A percentile compares a stretch with the other conserved stretches of the same genome.
Evolutionary conservation across 2,797 vertebrate genomes (phyloP).

Genomic region (Lacerta bilineata): DNA sequence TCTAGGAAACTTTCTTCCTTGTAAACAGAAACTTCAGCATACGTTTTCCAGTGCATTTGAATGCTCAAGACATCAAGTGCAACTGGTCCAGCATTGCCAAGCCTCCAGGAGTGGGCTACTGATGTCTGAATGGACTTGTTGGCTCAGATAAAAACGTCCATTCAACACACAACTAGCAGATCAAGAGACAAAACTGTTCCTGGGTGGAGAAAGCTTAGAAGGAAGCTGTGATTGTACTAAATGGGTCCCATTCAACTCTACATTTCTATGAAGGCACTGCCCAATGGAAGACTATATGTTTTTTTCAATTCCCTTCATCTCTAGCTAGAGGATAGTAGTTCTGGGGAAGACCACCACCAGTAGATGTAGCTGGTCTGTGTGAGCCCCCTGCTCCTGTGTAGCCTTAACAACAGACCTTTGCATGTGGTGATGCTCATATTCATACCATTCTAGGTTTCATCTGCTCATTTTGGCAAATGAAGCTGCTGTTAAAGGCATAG

Average conservation of each 20-base stretch:
- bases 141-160: background rate
- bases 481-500: background rate
- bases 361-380: too few relatives aligned
- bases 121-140: background rate
- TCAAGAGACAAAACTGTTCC: background rate
- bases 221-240: too few relatives aligned
- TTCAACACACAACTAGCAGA: background rate
- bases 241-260: too few relatives aligned
- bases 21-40: constrained; percentile 5
- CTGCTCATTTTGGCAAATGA: background rate
- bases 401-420: background rate
- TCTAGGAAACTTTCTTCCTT: constrained; percentile 48
- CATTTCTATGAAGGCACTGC: too few relatives aligned
- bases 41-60: constrained; percentile 5
- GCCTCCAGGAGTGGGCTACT: background rate
- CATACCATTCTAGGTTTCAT: background rate
- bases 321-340: too few relatives aligned
- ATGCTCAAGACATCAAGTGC: constrained; percentile 31
- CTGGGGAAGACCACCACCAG: too few relatives aligned
- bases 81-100: background rate
- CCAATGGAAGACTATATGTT: too few relatives aligned
- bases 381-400: background rate
- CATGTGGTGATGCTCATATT: background rate
- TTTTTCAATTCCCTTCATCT: too few relatives aligned
- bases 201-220: background rate